phyloP scores from a whole-genome alignment of 2,888 invertebrate species.

The Lithophane semibrunnea region DNA sequence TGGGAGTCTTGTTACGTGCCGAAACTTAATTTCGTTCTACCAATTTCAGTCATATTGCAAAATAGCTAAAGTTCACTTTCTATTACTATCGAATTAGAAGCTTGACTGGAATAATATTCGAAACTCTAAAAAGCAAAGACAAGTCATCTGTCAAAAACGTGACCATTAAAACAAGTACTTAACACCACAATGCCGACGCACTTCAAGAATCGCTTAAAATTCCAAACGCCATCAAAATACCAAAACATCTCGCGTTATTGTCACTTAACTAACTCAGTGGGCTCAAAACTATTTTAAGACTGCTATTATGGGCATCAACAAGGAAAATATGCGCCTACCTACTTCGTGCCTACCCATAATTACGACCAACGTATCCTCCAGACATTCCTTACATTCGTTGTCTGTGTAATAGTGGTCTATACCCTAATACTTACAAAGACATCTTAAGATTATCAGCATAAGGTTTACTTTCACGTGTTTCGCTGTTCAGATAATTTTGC shows the following conservation, averaged over 20 bases:
- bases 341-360: conserved; percentile 68
- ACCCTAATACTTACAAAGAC: conserved; percentile 9
- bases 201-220: conserved; percentile 30
- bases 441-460: conserved; percentile 26
- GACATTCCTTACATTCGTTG: conserved; percentile 74
- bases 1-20: background rate
- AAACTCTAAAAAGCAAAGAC: background rate
- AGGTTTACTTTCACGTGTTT: conserved; percentile 44
- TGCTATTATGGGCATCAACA: conserved; percentile 57
- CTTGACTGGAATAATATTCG: background rate
- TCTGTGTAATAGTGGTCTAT: conserved; percentile 66
- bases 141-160: conserved; percentile 18
- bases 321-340: conserved; percentile 64
- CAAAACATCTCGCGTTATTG: conserved; percentile 51
- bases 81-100: background rate
- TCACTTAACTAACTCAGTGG: conserved; percentile 62
- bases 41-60: background rate
- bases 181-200: conserved; percentile 16
- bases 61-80: background rate
- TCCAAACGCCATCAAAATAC: conserved; percentile 38
- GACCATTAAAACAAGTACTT: conserved; percentile 30
- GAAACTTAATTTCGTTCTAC: background rate
- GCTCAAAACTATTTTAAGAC: conserved; percentile 65
- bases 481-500: conserved; percentile 70
- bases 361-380: conserved; percentile 67